Base-by-base conservation (phyloP, 2,888 invertebrate species). In the Aproaerema taeniolella region DNA sequence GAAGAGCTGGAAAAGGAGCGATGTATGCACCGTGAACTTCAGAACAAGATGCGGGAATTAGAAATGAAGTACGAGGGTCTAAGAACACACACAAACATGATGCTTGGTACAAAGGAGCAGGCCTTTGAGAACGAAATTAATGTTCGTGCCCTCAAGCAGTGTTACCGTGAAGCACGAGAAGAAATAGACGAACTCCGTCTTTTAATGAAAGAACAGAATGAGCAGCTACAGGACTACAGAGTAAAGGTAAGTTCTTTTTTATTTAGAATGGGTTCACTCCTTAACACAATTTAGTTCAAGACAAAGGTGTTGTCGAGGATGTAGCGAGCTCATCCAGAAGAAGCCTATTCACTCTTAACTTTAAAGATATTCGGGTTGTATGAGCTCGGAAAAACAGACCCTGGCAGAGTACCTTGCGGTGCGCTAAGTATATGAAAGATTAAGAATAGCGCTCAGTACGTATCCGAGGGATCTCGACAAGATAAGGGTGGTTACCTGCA, bases 211-310 rank as follows among this genome's bases (percentile, higher is more conserved):
- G 92, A 92, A 49, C 91, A 91, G 56, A 89, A 90, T 38, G 80
- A 83, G 5, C 92, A 92, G 63, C 60, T 92, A 6, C 91, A 91
- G 48, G 91, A 92, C 53, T 93, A 92, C 58, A 83, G 92, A 37
- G 90, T 90, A 45, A 92, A 92, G 70, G 89, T 35, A 35, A 35
- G 35, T 26, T 6, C 20, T 6, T 20, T n/a, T n/a, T n/a, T n/a
- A n/a, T n/a, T n/a, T n/a, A n/a, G n/a, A n/a, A n/a, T n/a, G n/a
- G n/a, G n/a, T n/a, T n/a, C n/a, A n/a, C n/a, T n/a, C n/a, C n/a
- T n/a, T n/a, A n/a, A n/a, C n/a, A n/a, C n/a, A n/a, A n/a, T n/a
- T n/a, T n/a, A n/a, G n/a, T n/a, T n/a, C n/a, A n/a, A n/a, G n/a
- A n/a, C n/a, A n/a, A n/a, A n/a, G n/a, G n/a, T n/a, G n/a, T n/a